Conservation (phyloP, 2,797 vertebrate genomes). For the Cossypha polioptera region DNA sequence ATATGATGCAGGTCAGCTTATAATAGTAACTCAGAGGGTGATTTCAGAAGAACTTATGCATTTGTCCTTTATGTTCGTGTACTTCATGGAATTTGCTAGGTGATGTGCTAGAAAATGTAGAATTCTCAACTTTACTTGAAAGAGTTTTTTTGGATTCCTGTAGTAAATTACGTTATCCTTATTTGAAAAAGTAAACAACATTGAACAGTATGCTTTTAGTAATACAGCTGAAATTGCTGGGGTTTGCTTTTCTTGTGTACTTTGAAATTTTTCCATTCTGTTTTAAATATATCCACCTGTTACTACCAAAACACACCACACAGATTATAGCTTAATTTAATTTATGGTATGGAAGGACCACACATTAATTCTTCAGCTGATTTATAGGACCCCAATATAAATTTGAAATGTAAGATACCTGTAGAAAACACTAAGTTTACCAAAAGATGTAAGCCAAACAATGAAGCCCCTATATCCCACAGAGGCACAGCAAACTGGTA, state of each 20-base stretch:
- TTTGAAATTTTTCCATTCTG: neutral
- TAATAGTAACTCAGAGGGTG: neutral
- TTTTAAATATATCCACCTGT: neutral
- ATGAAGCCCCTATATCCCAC: neutral
- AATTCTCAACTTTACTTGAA: neutral
- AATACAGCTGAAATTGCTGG: neutral
- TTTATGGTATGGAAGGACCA: neutral
- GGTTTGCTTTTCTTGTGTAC: neutral
- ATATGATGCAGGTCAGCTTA: neutral
- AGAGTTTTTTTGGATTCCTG: neutral
- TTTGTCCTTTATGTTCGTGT: neutral
- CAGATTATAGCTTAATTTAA: constrained; percentile 13
- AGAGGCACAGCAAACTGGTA: neutral
- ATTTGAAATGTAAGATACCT: neutral
- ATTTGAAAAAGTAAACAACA: neutral
- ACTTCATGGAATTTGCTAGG: neutral
- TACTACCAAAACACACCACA: neutral
- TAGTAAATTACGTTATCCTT: neutral
- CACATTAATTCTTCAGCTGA: neutral
- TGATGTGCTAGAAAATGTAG: neutral
- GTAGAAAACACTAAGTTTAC: neutral
- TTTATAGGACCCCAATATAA: neutral
- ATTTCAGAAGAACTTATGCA: neutral
- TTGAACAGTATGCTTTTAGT: neutral
- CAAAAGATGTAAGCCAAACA: neutral